Conservation (phyloP, 2,888 invertebrate species). For the Macaria liturata region DNA sequence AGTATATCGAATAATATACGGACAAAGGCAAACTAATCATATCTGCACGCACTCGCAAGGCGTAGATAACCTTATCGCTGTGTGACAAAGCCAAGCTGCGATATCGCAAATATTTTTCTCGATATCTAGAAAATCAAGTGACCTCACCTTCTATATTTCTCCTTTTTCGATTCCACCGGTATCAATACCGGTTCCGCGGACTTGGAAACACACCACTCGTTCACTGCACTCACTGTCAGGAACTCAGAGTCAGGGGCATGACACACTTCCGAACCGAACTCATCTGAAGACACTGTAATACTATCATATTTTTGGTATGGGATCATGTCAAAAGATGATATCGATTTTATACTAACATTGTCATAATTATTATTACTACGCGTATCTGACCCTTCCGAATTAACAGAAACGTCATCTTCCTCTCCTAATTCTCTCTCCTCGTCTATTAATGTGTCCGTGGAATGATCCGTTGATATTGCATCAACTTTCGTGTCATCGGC, state of each 20-base stretch:
- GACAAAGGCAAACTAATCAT: conserved; percentile 59
- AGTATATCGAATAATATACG: conserved; percentile 20
- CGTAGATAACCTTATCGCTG: conserved; percentile 65
- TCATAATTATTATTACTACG: conserved; percentile 66
- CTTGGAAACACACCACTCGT: conserved; percentile 78
- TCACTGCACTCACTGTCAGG: conserved; percentile 79
- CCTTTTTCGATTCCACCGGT: conserved; percentile 77
- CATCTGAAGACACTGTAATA: conserved; percentile 78
- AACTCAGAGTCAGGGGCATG: conserved; percentile 76
- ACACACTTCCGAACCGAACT: conserved; percentile 78
- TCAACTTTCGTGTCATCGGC: conserved; percentile 66
- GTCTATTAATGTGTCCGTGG: conserved; percentile 75
- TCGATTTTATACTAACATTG: conserved; percentile 79
- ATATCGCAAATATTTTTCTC: conserved; percentile 68
- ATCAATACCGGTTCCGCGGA: conserved; percentile 69
- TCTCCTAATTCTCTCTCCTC: conserved; percentile 55
- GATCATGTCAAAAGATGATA: conserved; percentile 78
- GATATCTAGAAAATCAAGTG: conserved; percentile 53
- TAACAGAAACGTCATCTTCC: conserved; percentile 61
- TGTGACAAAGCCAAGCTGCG: conserved; percentile 59
- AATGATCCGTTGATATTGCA: conserved; percentile 71
- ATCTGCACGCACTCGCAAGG: conserved; percentile 53
- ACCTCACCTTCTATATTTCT: conserved; percentile 81
- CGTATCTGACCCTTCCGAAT: conserved; percentile 64
- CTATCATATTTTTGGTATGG: conserved; percentile 79